Evolutionary conservation across 1,140 invertebrate genomes (phyloP), one percentile per base, ranked within the genome.

Genomic region (Phenacoccus solenopsis): DNA sequence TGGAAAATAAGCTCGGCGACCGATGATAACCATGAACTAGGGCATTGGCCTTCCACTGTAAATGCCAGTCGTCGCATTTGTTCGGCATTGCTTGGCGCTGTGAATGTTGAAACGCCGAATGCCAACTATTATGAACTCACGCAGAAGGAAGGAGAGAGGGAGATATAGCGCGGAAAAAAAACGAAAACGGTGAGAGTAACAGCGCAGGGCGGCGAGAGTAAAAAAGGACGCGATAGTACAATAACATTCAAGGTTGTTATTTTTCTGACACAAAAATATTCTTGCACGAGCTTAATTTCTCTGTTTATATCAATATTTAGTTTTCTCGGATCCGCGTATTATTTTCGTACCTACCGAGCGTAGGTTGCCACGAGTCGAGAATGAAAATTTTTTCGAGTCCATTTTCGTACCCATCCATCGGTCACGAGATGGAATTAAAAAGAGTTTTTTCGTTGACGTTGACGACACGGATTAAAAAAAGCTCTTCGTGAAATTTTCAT

Each of bases 21-120:
- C 59, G 13, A 64, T 64, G 13, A 64, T 64, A 64, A 64, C 59
- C 59, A 64, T 64, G 59, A 64, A 64, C 59, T 64, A 64, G 59
- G 59, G 25, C 59, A 64, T 64, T 64, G 59, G 59, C 59, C 59
- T 64, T 64, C 59, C 22, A 59, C 22, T 20, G 20, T 64, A 64
- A 64, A 64, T 64, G 59, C 59, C 59, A 27, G 25, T 64, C 59
- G 59, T 64, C 25, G 59, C 25, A 64, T 64, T 64, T 27, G 59
- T 27, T 27, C 25, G 25, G 59, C 59, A 25, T 64, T 64, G 59
- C 59, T 64, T 64, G 59, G 25, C 59, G 59, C 59, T 24, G 59
- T 27, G 22, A 64, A 64, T 64, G 59, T 64, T 64, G 59, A 25
- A 64, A 64, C 59, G 13, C 25, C 59, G 59, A 64, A 64, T 64